Evolutionary conservation across 2,113 vertebrate species (phyloP).

Genomic region (Scytalopus superciliaris): DNA sequence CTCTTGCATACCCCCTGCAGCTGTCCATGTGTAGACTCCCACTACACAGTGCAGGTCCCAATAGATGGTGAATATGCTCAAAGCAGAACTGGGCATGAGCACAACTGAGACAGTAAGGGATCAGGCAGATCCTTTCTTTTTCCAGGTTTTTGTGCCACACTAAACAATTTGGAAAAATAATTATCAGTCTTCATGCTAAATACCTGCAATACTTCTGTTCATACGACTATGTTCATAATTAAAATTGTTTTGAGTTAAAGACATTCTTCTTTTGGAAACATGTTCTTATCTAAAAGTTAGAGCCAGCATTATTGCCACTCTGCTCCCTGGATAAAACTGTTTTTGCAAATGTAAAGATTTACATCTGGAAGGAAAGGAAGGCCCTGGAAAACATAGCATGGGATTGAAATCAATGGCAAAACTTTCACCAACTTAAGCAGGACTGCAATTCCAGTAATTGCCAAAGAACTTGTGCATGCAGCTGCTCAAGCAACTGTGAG

Average conservation of each 20-base stretch:
- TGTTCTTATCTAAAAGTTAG: background rate
- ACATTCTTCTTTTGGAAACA: background rate
- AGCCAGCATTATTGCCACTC: background rate
- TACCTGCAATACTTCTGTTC: background rate
- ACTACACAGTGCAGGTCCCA: background rate
- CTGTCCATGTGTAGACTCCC: background rate
- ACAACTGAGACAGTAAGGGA: background rate
- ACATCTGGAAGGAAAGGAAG: background rate
- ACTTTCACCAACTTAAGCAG: background rate
- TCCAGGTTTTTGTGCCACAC: accelerated
- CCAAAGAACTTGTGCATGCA: background rate
- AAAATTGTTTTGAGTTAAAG: background rate
- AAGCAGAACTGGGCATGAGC: background rate
- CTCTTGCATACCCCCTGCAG: background rate
- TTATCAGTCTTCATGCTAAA: background rate
- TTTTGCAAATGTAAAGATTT: background rate
- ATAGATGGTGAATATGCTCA: background rate
- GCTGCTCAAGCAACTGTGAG: background rate
- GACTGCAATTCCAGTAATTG: background rate
- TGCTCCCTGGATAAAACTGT: background rate
- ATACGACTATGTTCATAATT: background rate
- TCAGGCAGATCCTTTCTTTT: background rate
- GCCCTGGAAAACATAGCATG: background rate
- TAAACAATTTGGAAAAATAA: background rate
- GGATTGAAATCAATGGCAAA: background rate